Evolutionary conservation across 2,888 invertebrate species (phyloP), one percentile per base, ranked within the genome.

Genomic region (Tanypteryx hageni): DNA sequence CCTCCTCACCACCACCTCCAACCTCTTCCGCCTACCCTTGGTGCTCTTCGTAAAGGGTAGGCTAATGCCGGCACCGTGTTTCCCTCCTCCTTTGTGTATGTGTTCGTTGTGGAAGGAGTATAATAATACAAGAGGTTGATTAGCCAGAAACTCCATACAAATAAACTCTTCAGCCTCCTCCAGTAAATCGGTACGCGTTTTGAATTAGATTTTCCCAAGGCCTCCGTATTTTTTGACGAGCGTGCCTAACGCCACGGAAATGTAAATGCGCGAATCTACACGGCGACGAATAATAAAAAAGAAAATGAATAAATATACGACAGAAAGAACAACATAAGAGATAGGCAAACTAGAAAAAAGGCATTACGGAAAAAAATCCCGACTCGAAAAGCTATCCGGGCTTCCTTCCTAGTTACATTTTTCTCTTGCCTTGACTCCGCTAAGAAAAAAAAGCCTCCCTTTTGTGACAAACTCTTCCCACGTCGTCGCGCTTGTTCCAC

Each of bases 181-280:
- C n/a, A 16, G 18, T 68, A 18, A 68, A 68, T 68, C 68, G 18
- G n/a, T 18, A 68, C 18, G n/a, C 0, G 68, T 9, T 68, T 9
- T 22, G 68, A 27, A 58, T 85, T 58, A 22, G 58, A 44, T n/a
- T 58, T n/a, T n/a, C 85, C 57, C 85, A 85, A 85, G 58, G 85
- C 18, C 68, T 22, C 44, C 44, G 1, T 3, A 44, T n/a, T 27
- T 27, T 85, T 58, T 18, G 85, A 85, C 57, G 16, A 85, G 58
- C 85, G 59, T 85, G 85, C 22, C 85, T 85, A 85, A 85, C 85
- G 4, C 59, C 68, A 27, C 58, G 57, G 82, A 31, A 44, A 44
- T 44, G 5, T 44, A 44, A 44, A 44, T 44, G 5, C 44, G 3
- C 44, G 44, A 5, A 44, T 3, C 44, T 44, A 3, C 44, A 44